Percentiles rank a stretch among this genome's conserved stretches.
Evolutionary conservation across 2,113 vertebrate species (phyloP).

Genomic region (Hippocampus barbouri): DNA sequence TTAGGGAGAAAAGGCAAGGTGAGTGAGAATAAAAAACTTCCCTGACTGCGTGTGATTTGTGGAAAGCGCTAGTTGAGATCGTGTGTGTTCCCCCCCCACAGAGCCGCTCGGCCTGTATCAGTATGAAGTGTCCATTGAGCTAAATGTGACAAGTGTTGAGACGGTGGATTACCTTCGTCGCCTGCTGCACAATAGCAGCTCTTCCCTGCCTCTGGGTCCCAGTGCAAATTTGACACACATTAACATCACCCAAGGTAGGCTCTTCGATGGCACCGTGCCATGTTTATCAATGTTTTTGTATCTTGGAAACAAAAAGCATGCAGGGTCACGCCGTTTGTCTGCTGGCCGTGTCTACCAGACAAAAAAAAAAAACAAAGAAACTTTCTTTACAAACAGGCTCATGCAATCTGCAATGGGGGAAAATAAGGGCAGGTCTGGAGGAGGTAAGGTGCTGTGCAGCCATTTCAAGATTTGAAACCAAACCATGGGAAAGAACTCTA

Average conservation of each 20-base stretch:
- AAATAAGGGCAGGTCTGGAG: no score
- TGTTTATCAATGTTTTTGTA: not conserved
- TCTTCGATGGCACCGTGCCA: not conserved
- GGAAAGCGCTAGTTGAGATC: not conserved
- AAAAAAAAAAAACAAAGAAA: not conserved
- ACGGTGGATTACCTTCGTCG: slow-evolving; percentile 25
- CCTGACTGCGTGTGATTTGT: not conserved
- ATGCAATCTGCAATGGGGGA: not conserved
- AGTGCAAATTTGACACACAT: slow-evolving; percentile 43
- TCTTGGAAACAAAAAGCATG: not conserved
- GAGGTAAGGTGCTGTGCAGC: no score
- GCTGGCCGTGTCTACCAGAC: not conserved
- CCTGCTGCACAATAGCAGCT: slow-evolving; percentile 13
- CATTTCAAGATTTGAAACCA: no score
- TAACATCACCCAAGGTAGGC: slow-evolving; percentile 51
- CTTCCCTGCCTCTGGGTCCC: slow-evolving; percentile 13
- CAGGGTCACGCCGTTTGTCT: not conserved
- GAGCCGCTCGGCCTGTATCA: slow-evolving; percentile 1
- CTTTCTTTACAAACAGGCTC: not conserved
- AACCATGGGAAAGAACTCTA: no score
- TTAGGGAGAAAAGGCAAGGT: slow-evolving; percentile 44
- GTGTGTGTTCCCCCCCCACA: slow-evolving; percentile 15
- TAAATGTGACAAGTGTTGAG: slow-evolving; percentile 38
- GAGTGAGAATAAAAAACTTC: slow-evolving; percentile 1
- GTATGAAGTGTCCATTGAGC: slow-evolving; percentile 43